Base-by-base conservation (phyloP, 2,888 invertebrate genomes). In the Erannis defoliaria region DNA sequence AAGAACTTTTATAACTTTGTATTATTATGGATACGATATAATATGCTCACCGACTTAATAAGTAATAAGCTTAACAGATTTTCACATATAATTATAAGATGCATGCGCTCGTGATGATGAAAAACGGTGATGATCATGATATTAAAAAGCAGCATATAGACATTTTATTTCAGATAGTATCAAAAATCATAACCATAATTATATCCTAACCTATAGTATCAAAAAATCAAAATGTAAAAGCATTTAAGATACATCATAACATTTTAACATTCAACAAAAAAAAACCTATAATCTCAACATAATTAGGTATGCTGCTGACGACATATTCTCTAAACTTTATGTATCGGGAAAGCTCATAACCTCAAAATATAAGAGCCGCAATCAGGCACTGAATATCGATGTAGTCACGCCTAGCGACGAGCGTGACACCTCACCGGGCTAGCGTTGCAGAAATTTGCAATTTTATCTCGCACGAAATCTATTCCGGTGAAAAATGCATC, bases 361-460 rank as follows among this genome's bases (percentile, higher is more conserved):
- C 26, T 55, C 35, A 26, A 33, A 74, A 79, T 78, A 80, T 81
- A 72, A 76, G 76, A 79, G 72, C 73, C 75, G 76, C 72, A 76
- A 77, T 78, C 76, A 75, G 69, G 72, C 70, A 77, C 82, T 76
- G 75, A 84, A 81, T 81, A 76, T 79, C 78, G 74, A 76, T 75
- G 68, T 71, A 78, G 75, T 72, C 69, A 73, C 71, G 70, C 29
- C 1, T 16, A 0, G 42, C 43, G 66, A 70, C 43, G 66, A 69
- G 66, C 80, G 79, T 77, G 82, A 76, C 80, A 80, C 71, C 72
- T 74, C 72, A 67, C 72, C 66, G 64, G 68, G 74, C 75, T 63
- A 68, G 67, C 77, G 76, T 70, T 80, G 84, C 79, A 82, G 74
- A 81, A 85, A 85, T 84, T 85, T 87, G 82, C 86, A 86, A 86